A percentile compares a stretch with the other conserved stretches of the same genome.
Evolutionary conservation across 2,888 invertebrate species (phyloP).

Genomic region (Tortrix viridana): DNA sequence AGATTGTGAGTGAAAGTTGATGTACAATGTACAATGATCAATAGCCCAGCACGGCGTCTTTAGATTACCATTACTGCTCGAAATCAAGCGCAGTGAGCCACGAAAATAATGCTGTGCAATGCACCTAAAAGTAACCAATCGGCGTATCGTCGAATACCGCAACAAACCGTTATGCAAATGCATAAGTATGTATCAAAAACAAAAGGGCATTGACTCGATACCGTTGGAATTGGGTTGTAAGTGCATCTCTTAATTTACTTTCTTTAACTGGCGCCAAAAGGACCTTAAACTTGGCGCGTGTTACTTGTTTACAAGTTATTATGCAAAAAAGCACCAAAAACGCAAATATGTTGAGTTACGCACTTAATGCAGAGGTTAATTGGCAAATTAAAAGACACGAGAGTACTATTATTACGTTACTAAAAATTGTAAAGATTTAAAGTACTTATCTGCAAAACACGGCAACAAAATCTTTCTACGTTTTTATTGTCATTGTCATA

Average conservation of each 20-base stretch:
- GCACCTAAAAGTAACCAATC: constrained; percentile 21
- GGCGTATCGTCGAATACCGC: constrained; percentile 14
- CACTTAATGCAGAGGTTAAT: too few species aligned
- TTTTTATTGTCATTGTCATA: constrained; percentile 12
- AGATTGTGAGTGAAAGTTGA: constrained; percentile 28
- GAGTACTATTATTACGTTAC: too few species aligned
- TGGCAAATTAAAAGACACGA: too few species aligned
- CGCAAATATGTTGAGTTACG: too few species aligned
- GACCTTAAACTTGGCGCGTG: too few species aligned
- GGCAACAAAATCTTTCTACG: background rate
- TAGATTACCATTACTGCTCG: constrained; percentile 19
- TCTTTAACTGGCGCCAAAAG: background rate
- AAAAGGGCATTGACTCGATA: constrained; percentile 27
- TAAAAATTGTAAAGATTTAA: background rate
- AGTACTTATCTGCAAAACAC: background rate
- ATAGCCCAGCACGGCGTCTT: constrained; percentile 27
- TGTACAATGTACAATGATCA: constrained; percentile 9
- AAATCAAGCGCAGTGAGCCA: constrained; percentile 24
- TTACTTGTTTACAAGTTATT: too few species aligned
- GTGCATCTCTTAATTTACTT: constrained; percentile 7
- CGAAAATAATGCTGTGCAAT: constrained; percentile 4
- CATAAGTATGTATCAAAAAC: constrained; percentile 16
- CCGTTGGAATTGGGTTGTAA: constrained; percentile 6
- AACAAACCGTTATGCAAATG: constrained; percentile 27
- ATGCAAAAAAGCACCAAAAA: too few species aligned